A percentile compares a stretch with the other conserved stretches of the same genome.
Evolutionary conservation across 2,797 vertebrate species (phyloP).

Genomic region (Coracias cyanogaster): DNA sequence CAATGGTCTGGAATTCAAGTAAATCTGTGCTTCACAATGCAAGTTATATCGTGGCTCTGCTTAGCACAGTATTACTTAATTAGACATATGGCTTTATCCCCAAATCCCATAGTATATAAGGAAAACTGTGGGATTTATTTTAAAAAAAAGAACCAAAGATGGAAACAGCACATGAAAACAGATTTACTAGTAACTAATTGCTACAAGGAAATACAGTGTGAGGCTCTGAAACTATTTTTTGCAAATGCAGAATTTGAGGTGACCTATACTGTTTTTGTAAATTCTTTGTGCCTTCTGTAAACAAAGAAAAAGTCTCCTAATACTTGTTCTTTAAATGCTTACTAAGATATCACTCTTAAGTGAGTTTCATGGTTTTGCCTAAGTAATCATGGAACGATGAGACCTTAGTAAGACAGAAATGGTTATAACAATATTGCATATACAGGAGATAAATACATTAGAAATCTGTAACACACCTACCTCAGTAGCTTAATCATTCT

Average conservation of each 20-base stretch:
- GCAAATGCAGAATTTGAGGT: background rate
- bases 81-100: background rate
- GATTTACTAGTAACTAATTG: background rate
- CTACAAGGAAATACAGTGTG: background rate
- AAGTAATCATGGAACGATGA: fast-evolving
- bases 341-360: background rate
- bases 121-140: background rate
- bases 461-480: background rate
- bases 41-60: background rate
- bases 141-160: background rate
- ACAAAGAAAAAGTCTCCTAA: background rate
- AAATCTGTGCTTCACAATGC: background rate
- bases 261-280: background rate
- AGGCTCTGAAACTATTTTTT: background rate
- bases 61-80: background rate
- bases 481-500: background rate
- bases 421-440: background rate
- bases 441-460: background rate
- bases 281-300: background rate
- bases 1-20: background rate
- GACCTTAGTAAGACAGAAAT: background rate
- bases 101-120: background rate
- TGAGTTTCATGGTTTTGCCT: background rate
- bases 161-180: background rate
- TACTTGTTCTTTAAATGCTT: background rate